phyloP scores from a whole-genome alignment of 2,113 vertebrate species.

The Ptilonorhynchus violaceus region DNA sequence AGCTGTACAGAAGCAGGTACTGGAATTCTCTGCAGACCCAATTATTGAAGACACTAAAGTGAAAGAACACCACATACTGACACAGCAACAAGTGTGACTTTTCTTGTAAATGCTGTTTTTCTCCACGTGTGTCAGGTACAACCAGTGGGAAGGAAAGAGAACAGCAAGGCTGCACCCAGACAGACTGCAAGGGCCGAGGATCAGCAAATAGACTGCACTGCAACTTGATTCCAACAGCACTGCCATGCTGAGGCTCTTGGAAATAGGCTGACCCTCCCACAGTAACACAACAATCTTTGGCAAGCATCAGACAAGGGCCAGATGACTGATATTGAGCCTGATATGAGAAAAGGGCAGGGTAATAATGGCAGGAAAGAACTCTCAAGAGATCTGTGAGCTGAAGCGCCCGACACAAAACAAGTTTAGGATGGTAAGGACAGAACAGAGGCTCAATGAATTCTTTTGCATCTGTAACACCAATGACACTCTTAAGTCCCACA shows the following conservation, averaged over 20 bases:
- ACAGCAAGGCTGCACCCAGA: neutral
- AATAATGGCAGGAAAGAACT: neutral
- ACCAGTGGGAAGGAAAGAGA: neutral
- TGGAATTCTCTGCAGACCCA: neutral
- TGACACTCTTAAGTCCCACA: neutral
- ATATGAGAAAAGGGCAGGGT: neutral
- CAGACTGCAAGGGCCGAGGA: neutral
- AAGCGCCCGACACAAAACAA: rapidly evolving
- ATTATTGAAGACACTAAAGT: neutral
- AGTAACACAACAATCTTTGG: neutral
- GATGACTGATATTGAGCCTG: neutral
- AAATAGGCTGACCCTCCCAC: neutral
- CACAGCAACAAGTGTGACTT: neutral
- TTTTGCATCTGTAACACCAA: neutral
- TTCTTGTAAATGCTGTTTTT: neutral
- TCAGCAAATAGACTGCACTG: neutral
- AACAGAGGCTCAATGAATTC: neutral
- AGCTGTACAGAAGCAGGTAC: neutral
- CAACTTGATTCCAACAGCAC: neutral
- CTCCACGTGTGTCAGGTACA: neutral
- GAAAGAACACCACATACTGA: neutral
- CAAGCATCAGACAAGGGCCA: neutral
- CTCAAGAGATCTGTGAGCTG: neutral
- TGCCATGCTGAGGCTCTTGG: neutral
- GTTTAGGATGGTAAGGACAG: neutral